These are phyloP conservation scores for Pristionchus maxplancki DNA, from an alignment of 2,888 invertebrate species.

Conservation along the genomic window DNA sequence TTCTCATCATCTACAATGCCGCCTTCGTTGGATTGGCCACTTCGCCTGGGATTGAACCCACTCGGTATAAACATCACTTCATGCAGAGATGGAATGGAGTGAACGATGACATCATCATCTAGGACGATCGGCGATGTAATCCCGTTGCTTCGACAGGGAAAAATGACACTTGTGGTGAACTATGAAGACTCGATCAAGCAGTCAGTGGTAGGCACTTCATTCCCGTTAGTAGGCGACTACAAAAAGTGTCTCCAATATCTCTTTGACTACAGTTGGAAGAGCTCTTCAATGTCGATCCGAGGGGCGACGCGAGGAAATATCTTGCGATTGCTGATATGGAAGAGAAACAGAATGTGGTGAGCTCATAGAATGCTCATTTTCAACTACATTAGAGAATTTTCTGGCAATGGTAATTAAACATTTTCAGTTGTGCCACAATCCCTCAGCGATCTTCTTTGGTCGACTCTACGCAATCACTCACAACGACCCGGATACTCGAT, in stretches of 20 bases:
- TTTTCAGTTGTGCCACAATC: constrained; percentile 19
- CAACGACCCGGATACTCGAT: not conserved
- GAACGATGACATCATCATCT: not conserved
- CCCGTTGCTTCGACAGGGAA: not conserved
- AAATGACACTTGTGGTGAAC: not conserved
- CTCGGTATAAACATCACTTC: too few species aligned
- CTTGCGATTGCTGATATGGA: not conserved
- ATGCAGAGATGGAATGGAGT: too few species aligned
- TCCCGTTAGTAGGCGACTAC: not conserved
- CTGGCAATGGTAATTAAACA: too few species aligned
- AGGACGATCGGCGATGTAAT: not conserved
- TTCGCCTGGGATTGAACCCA: not conserved
- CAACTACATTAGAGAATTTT: too few species aligned
- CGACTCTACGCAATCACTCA: not conserved
- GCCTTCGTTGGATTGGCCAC: not conserved
- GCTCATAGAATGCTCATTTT: not conserved
- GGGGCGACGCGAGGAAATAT: not conserved
- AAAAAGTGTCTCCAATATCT: not conserved
- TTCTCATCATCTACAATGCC: constrained; percentile 14
- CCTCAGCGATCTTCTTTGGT: not conserved
- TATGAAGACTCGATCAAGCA: constrained; percentile 2
- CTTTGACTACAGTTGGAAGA: not conserved
- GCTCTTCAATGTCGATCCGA: not conserved
- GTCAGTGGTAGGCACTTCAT: not conserved
- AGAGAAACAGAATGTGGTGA: constrained; percentile 8